Conservation (phyloP, 2,113 vertebrate species). For the Condylura cristata region DNA sequence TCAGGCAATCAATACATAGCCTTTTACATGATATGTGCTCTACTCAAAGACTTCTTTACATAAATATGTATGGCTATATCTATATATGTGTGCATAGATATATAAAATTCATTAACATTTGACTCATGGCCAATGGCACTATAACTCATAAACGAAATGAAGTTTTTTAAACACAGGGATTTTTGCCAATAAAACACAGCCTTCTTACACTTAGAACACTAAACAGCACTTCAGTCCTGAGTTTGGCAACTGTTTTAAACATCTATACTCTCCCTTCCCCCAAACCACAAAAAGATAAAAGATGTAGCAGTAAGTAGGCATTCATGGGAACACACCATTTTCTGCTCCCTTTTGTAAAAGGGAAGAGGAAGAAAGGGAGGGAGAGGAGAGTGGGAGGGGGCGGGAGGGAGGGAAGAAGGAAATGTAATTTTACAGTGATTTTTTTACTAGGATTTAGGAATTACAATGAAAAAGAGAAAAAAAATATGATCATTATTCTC, state of each 20-base stretch:
- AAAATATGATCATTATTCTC: background rate
- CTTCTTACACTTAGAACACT: background rate
- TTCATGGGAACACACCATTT: background rate
- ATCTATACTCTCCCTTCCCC: background rate
- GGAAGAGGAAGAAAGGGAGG: background rate
- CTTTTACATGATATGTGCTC: background rate
- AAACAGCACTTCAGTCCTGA: background rate
- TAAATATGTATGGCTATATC: background rate
- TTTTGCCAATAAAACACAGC: background rate
- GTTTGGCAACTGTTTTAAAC: background rate
- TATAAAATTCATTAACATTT: background rate
- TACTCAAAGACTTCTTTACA: conserved; percentile 14
- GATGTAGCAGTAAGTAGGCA: background rate
- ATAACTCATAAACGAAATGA: background rate
- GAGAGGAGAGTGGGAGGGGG: background rate
- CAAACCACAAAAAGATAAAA: background rate
- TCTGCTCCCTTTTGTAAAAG: background rate
- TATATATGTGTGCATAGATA: background rate
- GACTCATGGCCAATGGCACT: background rate
- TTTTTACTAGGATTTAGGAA: conserved; percentile 2
- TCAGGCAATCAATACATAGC: background rate
- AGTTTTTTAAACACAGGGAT: background rate
- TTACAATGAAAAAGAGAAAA: background rate
- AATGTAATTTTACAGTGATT: background rate
- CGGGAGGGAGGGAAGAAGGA: background rate